Base-by-base conservation (phyloP, 2,113 vertebrate species). In the Pampusana beccarii region DNA sequence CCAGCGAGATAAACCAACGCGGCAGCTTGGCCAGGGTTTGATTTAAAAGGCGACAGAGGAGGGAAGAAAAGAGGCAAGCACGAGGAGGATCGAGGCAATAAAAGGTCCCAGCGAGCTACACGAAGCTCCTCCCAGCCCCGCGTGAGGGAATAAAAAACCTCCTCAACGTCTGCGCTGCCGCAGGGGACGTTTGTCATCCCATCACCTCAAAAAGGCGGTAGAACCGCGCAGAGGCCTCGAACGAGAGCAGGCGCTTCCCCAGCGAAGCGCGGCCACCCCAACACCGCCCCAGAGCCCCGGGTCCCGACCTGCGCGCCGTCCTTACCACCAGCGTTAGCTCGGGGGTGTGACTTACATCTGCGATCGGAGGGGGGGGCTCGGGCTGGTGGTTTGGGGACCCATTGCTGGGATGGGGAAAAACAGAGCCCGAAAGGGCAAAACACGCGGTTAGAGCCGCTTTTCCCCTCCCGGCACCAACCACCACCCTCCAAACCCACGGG, bases 361-460 rank as follows among this genome's bases (percentile, higher is more conserved):
- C 93, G 82, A 97, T 96, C 74, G 97, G 97, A 86, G 97, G 95
- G 38, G 97, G 98, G 1, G 97, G 98, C 51, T 98, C 98, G 87
- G 98, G 98, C 72, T 98, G 98, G 80, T 98, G 97, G 92, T 93
- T 99, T 71, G 99, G 99, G 40, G 99, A 99, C 70, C 99, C 99
- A 57, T 99, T 99, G 90, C 99, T 99, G 91, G 73, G 65, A n/a
- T 29, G 33, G 51, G 28, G 80, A 53, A 96, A 91, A 96, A 73
- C 95, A 46, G 42, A 44, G 42, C 42, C 42, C 42, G 42, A 44
- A 44, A 44, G 42, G 42, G 42, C 42, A 44, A 44, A 44, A 8
- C 44, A 19, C 44, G 44, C 44, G 18, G 44, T 46, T 46, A 46
- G 44, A 46, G 44, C 8, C 44, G 44, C 44, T 46, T 46, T 46